These are phyloP conservation scores for Cheilosia vulpina DNA, from an alignment of 2,888 invertebrate genomes.

Conservation along the genomic window DNA sequence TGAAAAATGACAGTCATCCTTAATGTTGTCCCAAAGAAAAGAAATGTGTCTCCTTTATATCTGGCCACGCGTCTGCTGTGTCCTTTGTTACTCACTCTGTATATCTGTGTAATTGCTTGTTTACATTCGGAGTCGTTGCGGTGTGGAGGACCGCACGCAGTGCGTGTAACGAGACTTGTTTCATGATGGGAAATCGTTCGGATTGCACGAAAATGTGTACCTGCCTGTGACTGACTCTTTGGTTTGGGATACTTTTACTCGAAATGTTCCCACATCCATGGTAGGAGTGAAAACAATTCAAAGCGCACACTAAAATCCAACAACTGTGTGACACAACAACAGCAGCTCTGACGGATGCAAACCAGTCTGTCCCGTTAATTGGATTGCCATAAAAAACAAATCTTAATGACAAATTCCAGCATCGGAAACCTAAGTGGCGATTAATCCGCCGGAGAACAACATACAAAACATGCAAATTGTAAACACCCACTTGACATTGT, in stretches of 20 bases:
- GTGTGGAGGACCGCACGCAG: conserved; percentile 70
- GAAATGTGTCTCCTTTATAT: conserved; percentile 55
- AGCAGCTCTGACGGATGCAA: conserved; percentile 16
- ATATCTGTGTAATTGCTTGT: conserved; percentile 71
- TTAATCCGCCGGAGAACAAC: conserved; percentile 63
- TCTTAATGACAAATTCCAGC: conserved; percentile 72
- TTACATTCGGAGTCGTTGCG: conserved; percentile 60
- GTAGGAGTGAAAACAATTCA: not conserved
- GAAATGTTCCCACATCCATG: conserved; percentile 57
- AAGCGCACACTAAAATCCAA: conserved; percentile 35
- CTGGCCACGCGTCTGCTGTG: conserved; percentile 58
- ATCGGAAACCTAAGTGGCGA: conserved; percentile 69
- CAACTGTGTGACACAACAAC: conserved; percentile 29
- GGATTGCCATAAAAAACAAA: conserved; percentile 69
- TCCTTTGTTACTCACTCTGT: conserved; percentile 66
- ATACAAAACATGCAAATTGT: conserved; percentile 72
- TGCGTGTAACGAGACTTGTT: conserved; percentile 11
- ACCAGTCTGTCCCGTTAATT: conserved; percentile 71
- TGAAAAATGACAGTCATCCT: conserved; percentile 75
- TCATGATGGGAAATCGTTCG: conserved; percentile 60
- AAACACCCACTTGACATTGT: conserved; percentile 74
- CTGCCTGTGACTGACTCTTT: not conserved
- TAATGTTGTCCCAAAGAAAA: conserved; percentile 55
- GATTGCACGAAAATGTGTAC: conserved; percentile 4
- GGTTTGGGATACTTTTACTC: conserved; percentile 41